Evolutionary conservation across 2,797 vertebrate species (phyloP), one percentile per base, ranked within the genome.

Genomic region (Hydrocynus forskahlii): DNA sequence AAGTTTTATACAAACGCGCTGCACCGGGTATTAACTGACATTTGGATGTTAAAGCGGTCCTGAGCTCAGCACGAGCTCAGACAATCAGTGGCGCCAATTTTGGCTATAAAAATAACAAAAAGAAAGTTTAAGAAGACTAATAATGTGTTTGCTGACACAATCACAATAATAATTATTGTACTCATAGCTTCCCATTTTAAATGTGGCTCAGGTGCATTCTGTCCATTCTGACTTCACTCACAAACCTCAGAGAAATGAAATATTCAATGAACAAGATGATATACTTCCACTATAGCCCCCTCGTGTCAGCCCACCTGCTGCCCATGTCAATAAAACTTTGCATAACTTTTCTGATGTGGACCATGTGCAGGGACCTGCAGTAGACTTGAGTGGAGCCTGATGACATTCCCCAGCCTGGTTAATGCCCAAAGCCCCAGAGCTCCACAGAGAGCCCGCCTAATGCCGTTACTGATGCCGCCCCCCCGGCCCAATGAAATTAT

Each of bases 401-500:
- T 74, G 79, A 81, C 85, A 82, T 71, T 75, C 77, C 60, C n/a
- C 76, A 83, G 80, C 64, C 81, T 85, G 83, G 78, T 85, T 85
- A 87, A 84, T 87, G 72, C 74, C 73, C 80, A 78, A 60, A 69
- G 82, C 81, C 78, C 82, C 70, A 82, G 76, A 60, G 84, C 62
- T 64, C 62, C 17, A 45, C 19, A 80, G 78, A 62, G 29, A 66
- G 70, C 76, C 83, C 17, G 52, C 23, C n/a, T 88, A 88, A 90
- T 88, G 59, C 82, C 83, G 84, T 87, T 88, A 89, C 50, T 66
- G 75, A 70, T 54, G 48, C 83, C 73, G 78, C 14, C 62, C 77
- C 77, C 83, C 78, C 29, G 82, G 75, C 72, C 62, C 76, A 81
- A 88, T 86, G 74, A 89, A 80, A 88, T 88, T 80, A 87, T 76